Base-by-base conservation (phyloP, 1,140 invertebrate species). In the Aphis gossypii region DNA sequence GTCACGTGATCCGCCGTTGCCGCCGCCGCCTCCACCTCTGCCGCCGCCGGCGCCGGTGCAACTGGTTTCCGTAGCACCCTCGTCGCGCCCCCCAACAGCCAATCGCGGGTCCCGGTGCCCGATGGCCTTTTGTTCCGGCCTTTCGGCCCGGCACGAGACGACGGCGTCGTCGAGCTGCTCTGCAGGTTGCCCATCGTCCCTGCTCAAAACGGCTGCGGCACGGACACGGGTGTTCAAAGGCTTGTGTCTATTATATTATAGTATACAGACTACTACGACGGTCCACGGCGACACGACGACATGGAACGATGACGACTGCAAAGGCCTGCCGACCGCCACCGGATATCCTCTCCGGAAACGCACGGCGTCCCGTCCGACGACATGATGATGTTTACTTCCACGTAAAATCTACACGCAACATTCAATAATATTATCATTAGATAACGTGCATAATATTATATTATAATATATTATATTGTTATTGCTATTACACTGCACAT, bases 1-100 rank as follows among this genome's bases (percentile, higher is more conserved):
- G 92, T 93, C 92, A 93, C 92, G 92, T 93, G 92, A 93, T 83
- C 92, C 48, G 48, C 48, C 92, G 46, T 38, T 38, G 48, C 92
- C 82, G 48, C 68, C 91, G 76, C 44, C 46, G n/a, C n/a, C 87
- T 14, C 68, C 91, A 8, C 91, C n/a, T n/a, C 46, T 21, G n/a
- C 87, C 20, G 14, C 90, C 76, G 44, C 46, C 76, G 91, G 18
- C 76, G 91, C 44, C 44, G 82, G 48, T 25, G 48, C 92, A n/a
- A 93, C 92, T 93, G 92, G 92, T 93, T 93, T 93, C 92, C 92
- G 92, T 44, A 84, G 92, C 92, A 51, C 92, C 92, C 91, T 92
- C 46, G 88, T 35, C 51, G 68, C 91, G 76, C 68, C 68, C 68
- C 92, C 92, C 48, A 86, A 38, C 92, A 93, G 25, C 92, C 92